These are phyloP conservation scores for Morelia viridis DNA, from an alignment of 2,797 vertebrate species.

Conservation along the genomic window DNA sequence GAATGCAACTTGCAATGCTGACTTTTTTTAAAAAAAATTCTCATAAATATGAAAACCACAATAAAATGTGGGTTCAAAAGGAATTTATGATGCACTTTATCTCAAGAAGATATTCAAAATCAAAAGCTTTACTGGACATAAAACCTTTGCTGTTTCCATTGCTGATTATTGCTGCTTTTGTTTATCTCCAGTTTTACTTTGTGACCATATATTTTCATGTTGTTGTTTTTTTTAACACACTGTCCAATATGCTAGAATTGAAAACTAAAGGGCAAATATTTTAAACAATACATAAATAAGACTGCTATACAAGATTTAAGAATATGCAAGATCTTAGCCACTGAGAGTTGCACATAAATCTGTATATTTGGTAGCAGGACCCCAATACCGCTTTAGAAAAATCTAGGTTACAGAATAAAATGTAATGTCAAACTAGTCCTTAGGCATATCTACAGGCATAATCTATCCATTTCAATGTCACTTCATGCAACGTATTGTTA, in stretches of 20 bases:
- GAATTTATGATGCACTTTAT: not conserved
- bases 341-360: not conserved
- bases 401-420: not conserved
- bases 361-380: not conserved
- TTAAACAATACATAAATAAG: not conserved
- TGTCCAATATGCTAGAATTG: not conserved
- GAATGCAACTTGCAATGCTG: not conserved
- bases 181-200: conserved; percentile 1
- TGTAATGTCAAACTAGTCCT: conserved; percentile 13
- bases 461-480: conserved; percentile 24
- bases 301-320: not conserved
- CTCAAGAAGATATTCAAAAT: not conserved
- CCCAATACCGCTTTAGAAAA: not conserved
- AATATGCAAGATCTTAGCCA: not conserved
- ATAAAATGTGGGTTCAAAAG: not conserved
- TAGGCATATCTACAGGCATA: conserved; percentile 19
- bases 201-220: not conserved
- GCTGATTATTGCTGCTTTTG: not conserved
- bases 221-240: not conserved
- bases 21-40: not conserved
- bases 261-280: not conserved
- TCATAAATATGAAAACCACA: not conserved
- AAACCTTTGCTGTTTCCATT: not conserved
- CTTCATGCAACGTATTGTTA: conserved; percentile 1
- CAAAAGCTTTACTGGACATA: not conserved